Percentiles rank a stretch among this genome's conserved stretches.
These are phyloP conservation scores for Lerema accius DNA, from an alignment of 1,140 invertebrate genomes.

Conservation along the genomic window DNA sequence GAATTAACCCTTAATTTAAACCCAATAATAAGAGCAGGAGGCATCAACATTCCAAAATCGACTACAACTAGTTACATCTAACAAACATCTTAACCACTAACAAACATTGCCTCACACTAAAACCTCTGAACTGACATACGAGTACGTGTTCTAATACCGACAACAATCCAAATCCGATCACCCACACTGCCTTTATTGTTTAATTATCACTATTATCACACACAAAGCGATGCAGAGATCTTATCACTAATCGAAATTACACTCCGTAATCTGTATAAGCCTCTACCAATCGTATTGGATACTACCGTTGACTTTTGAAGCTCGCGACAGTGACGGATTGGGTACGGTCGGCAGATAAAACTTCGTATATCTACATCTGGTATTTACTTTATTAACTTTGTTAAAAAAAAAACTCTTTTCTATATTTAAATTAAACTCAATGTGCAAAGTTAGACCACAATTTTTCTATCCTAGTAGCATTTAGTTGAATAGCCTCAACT, in stretches of 20 bases:
- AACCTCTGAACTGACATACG: slow-evolving; percentile 19
- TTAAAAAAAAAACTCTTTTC: no score
- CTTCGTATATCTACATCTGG: no score
- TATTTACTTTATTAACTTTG: no score
- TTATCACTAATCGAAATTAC: slow-evolving; percentile 65
- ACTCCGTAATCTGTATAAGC: slow-evolving; percentile 57
- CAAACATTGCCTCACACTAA: slow-evolving; percentile 18
- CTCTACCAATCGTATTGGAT: slow-evolving; percentile 45
- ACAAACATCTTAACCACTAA: no score
- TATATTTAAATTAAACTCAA: no score
- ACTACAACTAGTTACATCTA: no score
- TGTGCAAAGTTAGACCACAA: no score
- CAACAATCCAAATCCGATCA: slow-evolving; percentile 45
- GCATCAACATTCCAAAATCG: no score
- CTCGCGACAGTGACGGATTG: slow-evolving; percentile 40
- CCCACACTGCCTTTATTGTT: slow-evolving; percentile 54
- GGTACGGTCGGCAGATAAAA: slow-evolving; percentile 42
- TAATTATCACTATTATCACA: slow-evolving; percentile 61
- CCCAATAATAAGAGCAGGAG: background rate
- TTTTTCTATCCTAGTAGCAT: no score
- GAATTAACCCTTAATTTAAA: no score
- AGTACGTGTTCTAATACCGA: slow-evolving; percentile 14
- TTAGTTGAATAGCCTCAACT: no score
- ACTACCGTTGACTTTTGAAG: slow-evolving; percentile 27
- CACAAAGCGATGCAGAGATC: slow-evolving; percentile 49